These are phyloP conservation scores for Okapia johnstoni DNA, from an alignment of 2,113 vertebrate species.

Conservation along the genomic window DNA sequence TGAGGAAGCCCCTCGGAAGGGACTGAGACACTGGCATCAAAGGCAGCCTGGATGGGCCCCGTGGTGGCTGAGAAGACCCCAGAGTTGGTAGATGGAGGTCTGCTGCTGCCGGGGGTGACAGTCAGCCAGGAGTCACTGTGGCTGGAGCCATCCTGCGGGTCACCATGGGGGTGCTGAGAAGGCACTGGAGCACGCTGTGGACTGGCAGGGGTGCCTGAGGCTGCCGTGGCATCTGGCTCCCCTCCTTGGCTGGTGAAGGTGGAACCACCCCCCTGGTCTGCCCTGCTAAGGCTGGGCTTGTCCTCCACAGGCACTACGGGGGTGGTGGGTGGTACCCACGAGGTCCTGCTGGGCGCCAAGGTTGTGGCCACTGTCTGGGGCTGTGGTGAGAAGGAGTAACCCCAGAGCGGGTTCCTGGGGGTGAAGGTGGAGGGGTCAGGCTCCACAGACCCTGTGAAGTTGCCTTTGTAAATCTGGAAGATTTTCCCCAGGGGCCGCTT, in stretches of 20 bases:
- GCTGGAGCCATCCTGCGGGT: constrained; percentile 72
- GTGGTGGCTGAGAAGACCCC: constrained; percentile 66
- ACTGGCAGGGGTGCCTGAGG: constrained; percentile 64
- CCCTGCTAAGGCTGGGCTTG: constrained; percentile 74
- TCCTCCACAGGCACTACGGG: constrained; percentile 25
- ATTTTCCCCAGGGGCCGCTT: constrained; percentile 75
- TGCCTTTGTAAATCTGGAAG: constrained; percentile 80
- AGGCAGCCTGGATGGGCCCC: constrained; percentile 67
- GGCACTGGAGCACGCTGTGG: constrained; percentile 77
- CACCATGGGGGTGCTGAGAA: constrained; percentile 71
- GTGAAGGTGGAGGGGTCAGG: constrained; percentile 61
- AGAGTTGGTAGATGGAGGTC: constrained; percentile 74
- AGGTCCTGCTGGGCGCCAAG: constrained; percentile 75
- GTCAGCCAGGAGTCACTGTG: constrained; percentile 74
- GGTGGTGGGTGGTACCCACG: constrained; percentile 74
- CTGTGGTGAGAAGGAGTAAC: constrained; percentile 37
- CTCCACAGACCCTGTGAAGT: constrained; percentile 77
- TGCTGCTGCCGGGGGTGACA: constrained; percentile 73
- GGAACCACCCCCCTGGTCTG: neutral
- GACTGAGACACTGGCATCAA: constrained; percentile 71
- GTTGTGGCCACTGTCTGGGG: constrained; percentile 46
- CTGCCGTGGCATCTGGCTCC: constrained; percentile 61
- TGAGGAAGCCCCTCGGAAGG: constrained; percentile 55
- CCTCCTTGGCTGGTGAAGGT: constrained; percentile 45
- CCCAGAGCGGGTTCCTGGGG: constrained; percentile 75